Evolutionary conservation across 2,888 invertebrate species (phyloP).

Genomic region (Vesta saturnalis): DNA sequence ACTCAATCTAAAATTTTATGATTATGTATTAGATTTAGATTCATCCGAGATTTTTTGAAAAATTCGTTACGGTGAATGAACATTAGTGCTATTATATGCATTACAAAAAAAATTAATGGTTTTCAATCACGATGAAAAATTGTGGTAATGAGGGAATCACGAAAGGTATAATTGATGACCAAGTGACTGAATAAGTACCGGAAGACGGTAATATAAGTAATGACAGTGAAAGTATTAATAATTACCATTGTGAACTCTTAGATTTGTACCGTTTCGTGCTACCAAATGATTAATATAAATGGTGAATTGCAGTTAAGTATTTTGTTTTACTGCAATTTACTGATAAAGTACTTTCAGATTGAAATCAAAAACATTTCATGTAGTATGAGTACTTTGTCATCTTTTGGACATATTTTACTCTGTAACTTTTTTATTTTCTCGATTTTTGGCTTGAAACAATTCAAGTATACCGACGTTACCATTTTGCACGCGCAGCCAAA

Average conservation of each 20-base stretch:
- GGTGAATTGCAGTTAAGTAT: no score
- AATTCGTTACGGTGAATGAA: not conserved
- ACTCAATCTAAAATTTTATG: not conserved
- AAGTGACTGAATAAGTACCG: conserved; percentile 33
- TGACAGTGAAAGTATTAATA: conserved; percentile 43
- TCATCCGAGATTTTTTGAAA: not conserved
- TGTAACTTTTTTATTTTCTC: no score
- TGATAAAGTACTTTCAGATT: not conserved
- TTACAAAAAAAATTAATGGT: conserved; percentile 29
- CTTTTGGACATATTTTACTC: no score
- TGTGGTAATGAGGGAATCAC: conserved; percentile 25
- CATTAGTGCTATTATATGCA: not conserved
- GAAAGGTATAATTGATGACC: conserved; percentile 30
- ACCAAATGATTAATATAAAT: no score
- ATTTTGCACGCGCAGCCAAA: conserved; percentile 2
- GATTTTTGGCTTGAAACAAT: not conserved
- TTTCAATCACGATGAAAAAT: conserved; percentile 15
- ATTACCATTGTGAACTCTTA: no score
- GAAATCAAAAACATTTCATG: no score
- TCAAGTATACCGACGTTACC: conserved; percentile 11
- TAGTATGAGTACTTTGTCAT: no score
- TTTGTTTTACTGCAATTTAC: no score
- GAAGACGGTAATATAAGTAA: conserved; percentile 44
- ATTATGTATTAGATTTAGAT: not conserved
- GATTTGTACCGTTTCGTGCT: no score